Conservation (phyloP, 2,113 vertebrate species). For the Aegithalos caudatus region DNA sequence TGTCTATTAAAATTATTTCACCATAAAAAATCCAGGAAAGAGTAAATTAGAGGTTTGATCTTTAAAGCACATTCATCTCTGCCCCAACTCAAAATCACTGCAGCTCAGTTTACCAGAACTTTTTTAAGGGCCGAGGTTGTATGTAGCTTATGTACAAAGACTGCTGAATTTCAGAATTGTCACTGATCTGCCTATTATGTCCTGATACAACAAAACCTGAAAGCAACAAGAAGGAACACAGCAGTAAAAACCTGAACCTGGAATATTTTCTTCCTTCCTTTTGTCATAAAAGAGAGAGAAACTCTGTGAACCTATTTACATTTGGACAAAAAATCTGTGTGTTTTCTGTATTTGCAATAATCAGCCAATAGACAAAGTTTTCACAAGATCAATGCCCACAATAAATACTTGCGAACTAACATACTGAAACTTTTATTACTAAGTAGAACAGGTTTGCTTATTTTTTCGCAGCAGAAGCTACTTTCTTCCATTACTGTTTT, state of each 20-base stretch:
- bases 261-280: not conserved
- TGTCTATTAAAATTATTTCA: slow-evolving; percentile 7
- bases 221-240: not conserved
- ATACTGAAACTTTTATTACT: not conserved
- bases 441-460: not conserved
- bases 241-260: not conserved
- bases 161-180: not conserved
- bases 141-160: not conserved
- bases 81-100: not conserved
- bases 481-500: not conserved
- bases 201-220: not conserved
- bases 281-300: not conserved
- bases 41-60: not conserved
- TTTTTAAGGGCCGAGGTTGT: not conserved
- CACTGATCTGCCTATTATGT: not conserved
- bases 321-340: not conserved
- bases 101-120: not conserved
- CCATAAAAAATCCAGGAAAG: not conserved
- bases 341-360: not conserved
- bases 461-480: not conserved
- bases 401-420: not conserved
- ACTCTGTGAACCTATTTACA: not conserved
- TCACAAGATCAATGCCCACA: not conserved
- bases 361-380: not conserved
- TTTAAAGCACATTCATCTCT: not conserved